A percentile compares a stretch with the other conserved stretches of the same genome.
Conservation (phyloP, 2,888 invertebrate species). For the Neuroscelio doddi region DNA sequence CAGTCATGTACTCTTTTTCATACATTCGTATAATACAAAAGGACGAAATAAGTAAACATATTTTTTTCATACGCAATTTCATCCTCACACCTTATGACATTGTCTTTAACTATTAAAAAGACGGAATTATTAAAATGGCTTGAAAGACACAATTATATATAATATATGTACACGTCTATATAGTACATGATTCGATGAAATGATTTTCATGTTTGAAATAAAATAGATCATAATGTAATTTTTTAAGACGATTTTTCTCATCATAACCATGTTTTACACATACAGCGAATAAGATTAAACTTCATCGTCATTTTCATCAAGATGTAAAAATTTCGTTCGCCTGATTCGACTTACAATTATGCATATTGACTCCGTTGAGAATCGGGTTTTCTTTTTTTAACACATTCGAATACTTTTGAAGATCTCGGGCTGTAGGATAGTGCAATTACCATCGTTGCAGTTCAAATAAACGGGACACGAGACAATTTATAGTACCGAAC, state of each 20-base stretch:
- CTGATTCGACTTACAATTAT: not conserved
- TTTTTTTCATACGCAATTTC: not conserved
- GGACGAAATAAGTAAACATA: slow-evolving; percentile 12
- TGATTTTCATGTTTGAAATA: slow-evolving; percentile 50
- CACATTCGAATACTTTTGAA: slow-evolving; percentile 4
- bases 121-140: slow-evolving; percentile 5
- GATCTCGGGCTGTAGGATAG: slow-evolving; percentile 38
- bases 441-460: slow-evolving; percentile 14
- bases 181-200: slow-evolving; percentile 32
- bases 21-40: slow-evolving; percentile 10
- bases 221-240: slow-evolving; percentile 50
- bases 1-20: slow-evolving; percentile 28
- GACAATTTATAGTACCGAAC: slow-evolving; percentile 53
- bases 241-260: slow-evolving; percentile 47
- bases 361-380: slow-evolving; percentile 40
- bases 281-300: not conserved
- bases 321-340: not conserved
- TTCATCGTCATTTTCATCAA: not conserved
- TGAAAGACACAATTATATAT: slow-evolving; percentile 23
- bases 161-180: slow-evolving; percentile 24
- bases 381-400: slow-evolving; percentile 21
- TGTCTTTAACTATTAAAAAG: not conserved
- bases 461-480: not conserved
- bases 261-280: not conserved
- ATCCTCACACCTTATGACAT: not conserved